Evolutionary conservation across 1,140 invertebrate genomes (phyloP).

Genomic region (Mactra quadrangularis): DNA sequence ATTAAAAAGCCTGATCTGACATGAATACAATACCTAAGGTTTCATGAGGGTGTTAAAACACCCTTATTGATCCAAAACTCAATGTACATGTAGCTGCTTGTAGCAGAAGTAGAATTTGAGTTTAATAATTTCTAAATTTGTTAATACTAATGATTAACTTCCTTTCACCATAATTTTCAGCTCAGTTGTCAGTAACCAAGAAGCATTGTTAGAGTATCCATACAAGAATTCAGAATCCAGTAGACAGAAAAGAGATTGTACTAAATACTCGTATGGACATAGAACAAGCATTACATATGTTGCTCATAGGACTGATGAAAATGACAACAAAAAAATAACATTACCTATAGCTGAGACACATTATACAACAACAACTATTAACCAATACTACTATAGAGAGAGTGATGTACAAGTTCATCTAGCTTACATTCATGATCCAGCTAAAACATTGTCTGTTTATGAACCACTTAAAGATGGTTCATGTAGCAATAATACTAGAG

Average conservation of each 20-base stretch:
- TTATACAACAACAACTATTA: neutral
- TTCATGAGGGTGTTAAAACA: too few species aligned
- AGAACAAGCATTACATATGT: conserved; percentile 2
- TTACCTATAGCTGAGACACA: conserved; percentile 22
- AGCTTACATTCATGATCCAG: conserved; percentile 37
- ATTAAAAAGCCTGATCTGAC: too few species aligned
- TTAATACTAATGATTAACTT: too few species aligned
- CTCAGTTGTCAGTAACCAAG: too few species aligned
- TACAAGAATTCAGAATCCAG: neutral
- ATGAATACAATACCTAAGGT: too few species aligned
- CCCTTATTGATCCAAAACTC: too few species aligned
- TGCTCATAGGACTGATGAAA: neutral
- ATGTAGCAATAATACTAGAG: conserved; percentile 57
- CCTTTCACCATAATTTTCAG: too few species aligned
- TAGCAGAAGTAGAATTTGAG: too few species aligned
- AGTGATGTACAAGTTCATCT: conserved; percentile 18
- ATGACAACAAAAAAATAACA: neutral
- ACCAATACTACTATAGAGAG: conserved; percentile 1
- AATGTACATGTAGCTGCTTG: too few species aligned
- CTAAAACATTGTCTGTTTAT: conserved; percentile 54
- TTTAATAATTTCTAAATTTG: too few species aligned
- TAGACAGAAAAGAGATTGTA: conserved; percentile 6
- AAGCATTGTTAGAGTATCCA: conserved; percentile 13
- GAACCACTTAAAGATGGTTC: conserved; percentile 50
- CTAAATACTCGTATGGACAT: conserved; percentile 12